Evolutionary conservation across 2,797 vertebrate genomes (phyloP).

Genomic region (Anguilla pacifica): DNA sequence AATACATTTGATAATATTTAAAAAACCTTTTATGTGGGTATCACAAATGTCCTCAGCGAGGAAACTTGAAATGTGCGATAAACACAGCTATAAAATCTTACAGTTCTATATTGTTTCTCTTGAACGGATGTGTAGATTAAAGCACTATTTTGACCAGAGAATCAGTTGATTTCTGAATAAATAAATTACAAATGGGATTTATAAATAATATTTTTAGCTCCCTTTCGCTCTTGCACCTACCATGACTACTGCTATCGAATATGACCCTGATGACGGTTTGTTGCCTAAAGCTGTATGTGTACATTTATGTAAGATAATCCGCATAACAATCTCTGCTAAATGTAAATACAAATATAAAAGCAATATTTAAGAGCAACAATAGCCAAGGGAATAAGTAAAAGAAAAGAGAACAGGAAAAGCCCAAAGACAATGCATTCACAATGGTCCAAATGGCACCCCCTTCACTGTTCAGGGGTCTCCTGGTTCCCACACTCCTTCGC

Average conservation of each 20-base stretch:
- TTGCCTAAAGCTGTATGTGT: not conserved
- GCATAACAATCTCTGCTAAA: not conserved
- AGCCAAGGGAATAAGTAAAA: not conserved
- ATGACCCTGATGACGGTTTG: not conserved
- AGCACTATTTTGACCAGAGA: not conserved
- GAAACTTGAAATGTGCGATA: not conserved
- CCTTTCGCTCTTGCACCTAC: not conserved
- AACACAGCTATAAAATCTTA: not conserved
- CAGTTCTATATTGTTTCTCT: not conserved
- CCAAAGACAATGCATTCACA: not conserved
- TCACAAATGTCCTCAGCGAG: not conserved
- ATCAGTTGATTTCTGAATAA: not conserved
- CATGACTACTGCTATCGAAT: not conserved
- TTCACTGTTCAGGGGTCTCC: slow-evolving; percentile 15
- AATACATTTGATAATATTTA: not conserved
- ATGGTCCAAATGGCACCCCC: slow-evolving; percentile 1
- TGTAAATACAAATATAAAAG: not conserved
- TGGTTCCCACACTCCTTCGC: slow-evolving; percentile 23
- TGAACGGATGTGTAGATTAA: not conserved
- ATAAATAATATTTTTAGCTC: slow-evolving; percentile 2
- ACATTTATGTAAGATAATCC: not conserved
- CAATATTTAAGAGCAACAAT: slow-evolving; percentile 1
- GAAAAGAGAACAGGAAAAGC: not conserved
- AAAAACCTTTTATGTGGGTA: not conserved
- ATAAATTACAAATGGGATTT: not conserved